Percentiles rank a stretch among this genome's conserved stretches.
phyloP scores from a whole-genome alignment of 2,888 invertebrate genomes.

The Corbicula japonica region DNA sequence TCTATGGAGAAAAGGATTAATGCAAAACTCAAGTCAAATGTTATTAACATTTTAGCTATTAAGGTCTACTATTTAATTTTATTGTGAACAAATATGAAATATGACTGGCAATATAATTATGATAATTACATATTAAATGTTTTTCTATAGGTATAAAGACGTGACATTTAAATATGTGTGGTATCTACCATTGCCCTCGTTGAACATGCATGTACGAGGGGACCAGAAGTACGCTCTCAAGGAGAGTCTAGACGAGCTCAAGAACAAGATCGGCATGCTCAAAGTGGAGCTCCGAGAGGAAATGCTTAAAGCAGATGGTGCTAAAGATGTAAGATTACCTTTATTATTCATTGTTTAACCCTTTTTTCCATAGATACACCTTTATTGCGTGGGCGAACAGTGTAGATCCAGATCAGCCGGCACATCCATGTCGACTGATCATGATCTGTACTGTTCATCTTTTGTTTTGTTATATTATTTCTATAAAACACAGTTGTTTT shows the following conservation, averaged over 20 bases:
- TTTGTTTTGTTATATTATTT: background rate
- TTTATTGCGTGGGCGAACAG: no score
- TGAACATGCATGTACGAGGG: slow-evolving; percentile 87
- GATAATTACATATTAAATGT: no score
- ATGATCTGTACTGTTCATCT: background rate
- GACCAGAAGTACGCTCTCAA: slow-evolving; percentile 69
- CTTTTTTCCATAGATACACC: no score
- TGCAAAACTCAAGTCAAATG: no score
- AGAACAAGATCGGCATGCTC: slow-evolving; percentile 79
- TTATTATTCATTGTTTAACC: no score
- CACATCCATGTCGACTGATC: no score
- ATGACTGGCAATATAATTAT: no score
- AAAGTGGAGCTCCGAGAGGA: slow-evolving; percentile 79
- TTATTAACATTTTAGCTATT: no score
- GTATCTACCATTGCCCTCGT: slow-evolving; percentile 95
- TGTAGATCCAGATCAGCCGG: no score
- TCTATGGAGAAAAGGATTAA: no score
- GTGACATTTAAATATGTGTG: slow-evolving; percentile 94
- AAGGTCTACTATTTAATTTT: no score
- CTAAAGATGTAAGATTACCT: slow-evolving; percentile 75
- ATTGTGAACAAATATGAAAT: no score
- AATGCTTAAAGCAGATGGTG: slow-evolving; percentile 72
- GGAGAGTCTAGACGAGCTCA: slow-evolving; percentile 79
- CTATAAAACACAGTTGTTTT: background rate
- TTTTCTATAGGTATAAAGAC: slow-evolving; percentile 71